Conservation (phyloP, 2,797 vertebrate genomes). For the Nannoperca obscura region DNA sequence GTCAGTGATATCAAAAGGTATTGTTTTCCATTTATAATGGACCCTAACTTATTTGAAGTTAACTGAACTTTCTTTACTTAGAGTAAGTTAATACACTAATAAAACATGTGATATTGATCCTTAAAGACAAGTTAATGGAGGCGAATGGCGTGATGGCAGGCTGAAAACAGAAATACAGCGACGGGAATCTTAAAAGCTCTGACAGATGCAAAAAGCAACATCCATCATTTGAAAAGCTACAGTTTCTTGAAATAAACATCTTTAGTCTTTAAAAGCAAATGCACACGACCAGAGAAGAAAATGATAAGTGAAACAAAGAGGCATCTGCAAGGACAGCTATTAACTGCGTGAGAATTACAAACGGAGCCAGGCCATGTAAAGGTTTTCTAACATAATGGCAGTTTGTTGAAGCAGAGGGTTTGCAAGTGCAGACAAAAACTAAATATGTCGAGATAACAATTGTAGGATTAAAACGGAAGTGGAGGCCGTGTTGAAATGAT, state of each 20-base stretch:
- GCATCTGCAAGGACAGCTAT: conserved; percentile 10
- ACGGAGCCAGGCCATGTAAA: background rate
- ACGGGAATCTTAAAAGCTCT: background rate
- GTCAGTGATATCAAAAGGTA: background rate
- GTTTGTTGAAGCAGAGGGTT: conserved; percentile 3
- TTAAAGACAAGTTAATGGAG: background rate
- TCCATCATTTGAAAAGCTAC: background rate
- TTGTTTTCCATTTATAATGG: background rate
- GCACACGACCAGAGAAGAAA: background rate
- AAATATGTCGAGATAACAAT: conserved; percentile 41
- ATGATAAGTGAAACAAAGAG: conserved; percentile 13
- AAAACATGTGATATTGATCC: background rate
- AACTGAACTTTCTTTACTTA: background rate
- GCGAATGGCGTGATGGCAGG: background rate
- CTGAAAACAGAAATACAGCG: background rate
- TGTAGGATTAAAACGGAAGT: conserved; percentile 48
- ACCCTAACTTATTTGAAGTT: background rate
- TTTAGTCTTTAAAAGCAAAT: background rate
- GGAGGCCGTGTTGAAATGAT: conserved; percentile 24
- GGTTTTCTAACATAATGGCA: conserved; percentile 8
- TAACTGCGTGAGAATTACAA: conserved; percentile 7
- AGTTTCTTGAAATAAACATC: background rate
- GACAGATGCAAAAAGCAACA: background rate
- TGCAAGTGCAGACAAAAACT: background rate
- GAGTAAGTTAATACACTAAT: background rate